These are phyloP conservation scores for Hiodon alosoides DNA, from an alignment of 2,113 vertebrate genomes.

Conservation along the genomic window DNA sequence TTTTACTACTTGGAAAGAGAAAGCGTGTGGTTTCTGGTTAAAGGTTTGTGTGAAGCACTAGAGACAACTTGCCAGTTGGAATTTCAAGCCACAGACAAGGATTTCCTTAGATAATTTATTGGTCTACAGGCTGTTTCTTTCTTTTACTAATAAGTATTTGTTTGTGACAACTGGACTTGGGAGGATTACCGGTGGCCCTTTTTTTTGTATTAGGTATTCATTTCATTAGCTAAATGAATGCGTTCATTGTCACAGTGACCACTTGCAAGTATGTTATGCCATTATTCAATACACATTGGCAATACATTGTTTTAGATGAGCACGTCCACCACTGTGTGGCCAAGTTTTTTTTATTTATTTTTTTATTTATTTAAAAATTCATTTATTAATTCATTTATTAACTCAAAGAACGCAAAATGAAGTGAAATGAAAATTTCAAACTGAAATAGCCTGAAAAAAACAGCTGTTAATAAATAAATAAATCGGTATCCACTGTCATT, in stretches of 20 bases:
- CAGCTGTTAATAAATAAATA: too few species aligned
- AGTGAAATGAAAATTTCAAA: too few species aligned
- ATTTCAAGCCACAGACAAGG: slow-evolving; percentile 48
- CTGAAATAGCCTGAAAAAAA: too few species aligned
- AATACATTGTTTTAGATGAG: slow-evolving; percentile 12
- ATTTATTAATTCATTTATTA: too few species aligned
- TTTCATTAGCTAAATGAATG: neutral
- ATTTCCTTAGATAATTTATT: slow-evolving; percentile 46
- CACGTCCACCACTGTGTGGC: too few species aligned
- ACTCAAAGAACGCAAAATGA: too few species aligned
- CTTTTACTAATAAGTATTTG: neutral
- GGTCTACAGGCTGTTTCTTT: neutral
- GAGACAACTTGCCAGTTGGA: slow-evolving; percentile 36
- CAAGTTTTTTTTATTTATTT: too few species aligned
- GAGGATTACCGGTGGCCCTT: neutral
- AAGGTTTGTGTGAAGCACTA: slow-evolving; percentile 36
- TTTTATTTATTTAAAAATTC: too few species aligned
- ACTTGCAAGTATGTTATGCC: neutral
- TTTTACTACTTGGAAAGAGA: slow-evolving; percentile 5
- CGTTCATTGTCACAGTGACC: neutral
- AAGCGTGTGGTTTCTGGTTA: slow-evolving; percentile 44
- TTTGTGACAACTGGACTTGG: neutral
- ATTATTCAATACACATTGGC: neutral
- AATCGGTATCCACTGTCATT: neutral
- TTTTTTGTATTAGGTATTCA: neutral